Conservation (phyloP, 2,797 vertebrate genomes). For the Astyanax mexicanus region DNA sequence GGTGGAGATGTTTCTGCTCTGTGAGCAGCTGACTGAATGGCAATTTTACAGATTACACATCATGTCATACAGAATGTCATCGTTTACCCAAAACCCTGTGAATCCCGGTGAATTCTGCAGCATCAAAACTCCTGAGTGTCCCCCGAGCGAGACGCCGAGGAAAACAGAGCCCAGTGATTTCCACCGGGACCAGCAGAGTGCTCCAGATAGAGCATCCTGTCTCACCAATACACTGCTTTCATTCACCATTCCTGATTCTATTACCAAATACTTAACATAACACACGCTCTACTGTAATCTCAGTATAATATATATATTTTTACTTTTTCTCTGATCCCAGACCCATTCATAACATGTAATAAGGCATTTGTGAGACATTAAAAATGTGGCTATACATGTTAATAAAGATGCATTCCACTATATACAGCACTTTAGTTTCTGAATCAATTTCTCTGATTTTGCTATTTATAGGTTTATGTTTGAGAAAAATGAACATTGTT, state of each 20-base stretch:
- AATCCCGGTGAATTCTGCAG: slow-evolving; percentile 33
- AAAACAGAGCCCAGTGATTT: slow-evolving; percentile 5
- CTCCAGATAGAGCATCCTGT: slow-evolving; percentile 25
- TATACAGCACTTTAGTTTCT: too few relatives aligned
- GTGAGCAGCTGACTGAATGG: slow-evolving; percentile 52
- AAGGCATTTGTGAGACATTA: too few relatives aligned
- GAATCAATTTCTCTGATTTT: too few relatives aligned
- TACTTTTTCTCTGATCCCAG: too few relatives aligned
- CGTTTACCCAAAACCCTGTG: slow-evolving; percentile 34
- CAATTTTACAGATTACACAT: slow-evolving; percentile 60
- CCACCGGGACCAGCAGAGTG: slow-evolving; percentile 19
- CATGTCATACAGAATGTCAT: slow-evolving; percentile 55
- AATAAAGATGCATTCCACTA: too few relatives aligned
- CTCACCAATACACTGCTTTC: neutral
- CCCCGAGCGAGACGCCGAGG: slow-evolving; percentile 33
- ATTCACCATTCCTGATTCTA: neutral
- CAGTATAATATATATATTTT: too few relatives aligned
- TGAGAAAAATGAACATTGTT: too few relatives aligned
- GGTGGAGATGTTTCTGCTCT: slow-evolving; percentile 33
- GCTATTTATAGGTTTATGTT: too few relatives aligned
- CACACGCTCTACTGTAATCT: too few relatives aligned
- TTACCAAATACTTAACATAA: neutral
- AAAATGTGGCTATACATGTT: too few relatives aligned
- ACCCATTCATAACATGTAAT: too few relatives aligned
- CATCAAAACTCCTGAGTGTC: slow-evolving; percentile 41